Conservation (phyloP, 2,113 vertebrate genomes). For the Oreotrochilus melanogaster region DNA sequence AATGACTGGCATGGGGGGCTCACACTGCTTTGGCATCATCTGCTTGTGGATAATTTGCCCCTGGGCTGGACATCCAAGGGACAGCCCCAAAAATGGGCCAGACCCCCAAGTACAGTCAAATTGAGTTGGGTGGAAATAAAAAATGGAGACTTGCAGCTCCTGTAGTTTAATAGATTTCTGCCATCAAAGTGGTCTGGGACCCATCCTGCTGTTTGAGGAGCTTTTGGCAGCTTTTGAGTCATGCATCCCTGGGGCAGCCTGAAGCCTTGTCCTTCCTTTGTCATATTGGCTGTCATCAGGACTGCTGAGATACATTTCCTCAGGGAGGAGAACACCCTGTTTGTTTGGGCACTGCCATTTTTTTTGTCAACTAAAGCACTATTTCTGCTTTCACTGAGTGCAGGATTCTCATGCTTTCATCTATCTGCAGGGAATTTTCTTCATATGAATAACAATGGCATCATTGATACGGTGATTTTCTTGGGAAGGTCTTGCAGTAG, state of each 20-base stretch:
- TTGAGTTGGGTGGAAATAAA: fast-evolving
- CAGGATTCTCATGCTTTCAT: not conserved
- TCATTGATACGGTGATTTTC: slow-evolving; percentile 21
- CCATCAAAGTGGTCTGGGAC: not conserved
- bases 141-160: not conserved
- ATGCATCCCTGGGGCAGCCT: not conserved
- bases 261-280: not conserved
- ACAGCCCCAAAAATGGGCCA: not conserved
- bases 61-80: not conserved
- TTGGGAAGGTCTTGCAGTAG: not conserved
- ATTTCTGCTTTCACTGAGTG: not conserved
- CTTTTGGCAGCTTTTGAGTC: not conserved
- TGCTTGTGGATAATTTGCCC: not conserved
- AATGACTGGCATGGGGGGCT: not conserved
- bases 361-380: not conserved
- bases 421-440: slow-evolving; percentile 18
- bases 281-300: not conserved
- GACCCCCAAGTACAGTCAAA: not conserved
- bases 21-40: fast-evolving
- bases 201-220: not conserved
- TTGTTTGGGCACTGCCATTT: not conserved
- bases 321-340: not conserved
- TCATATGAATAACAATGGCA: slow-evolving; percentile 22
- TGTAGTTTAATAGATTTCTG: not conserved
- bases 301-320: not conserved